Percentiles rank a stretch among this genome's conserved stretches.
Conservation (phyloP, 2,113 vertebrate genomes). For the Dasyprocta punctata region DNA sequence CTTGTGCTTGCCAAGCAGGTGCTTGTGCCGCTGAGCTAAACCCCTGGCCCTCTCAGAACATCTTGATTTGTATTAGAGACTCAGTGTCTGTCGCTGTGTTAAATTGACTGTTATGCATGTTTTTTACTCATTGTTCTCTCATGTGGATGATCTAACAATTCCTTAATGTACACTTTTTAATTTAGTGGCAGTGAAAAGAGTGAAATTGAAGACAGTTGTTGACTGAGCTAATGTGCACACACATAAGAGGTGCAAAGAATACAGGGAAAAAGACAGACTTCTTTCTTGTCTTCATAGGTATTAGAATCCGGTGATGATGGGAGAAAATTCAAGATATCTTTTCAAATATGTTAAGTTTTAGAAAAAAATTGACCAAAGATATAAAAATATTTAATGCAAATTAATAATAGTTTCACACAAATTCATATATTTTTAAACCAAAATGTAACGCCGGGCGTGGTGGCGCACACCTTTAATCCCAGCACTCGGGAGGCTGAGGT, state of each 20-base stretch:
- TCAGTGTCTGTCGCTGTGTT: not conserved
- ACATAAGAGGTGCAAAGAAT: not conserved
- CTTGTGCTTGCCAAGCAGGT: too few relatives aligned
- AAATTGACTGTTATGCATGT: not conserved
- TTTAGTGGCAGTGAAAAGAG: not conserved
- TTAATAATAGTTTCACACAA: conserved; percentile 21
- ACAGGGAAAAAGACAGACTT: not conserved
- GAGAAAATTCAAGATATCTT: not conserved
- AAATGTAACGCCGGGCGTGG: too few relatives aligned
- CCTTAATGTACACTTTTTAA: conserved; percentile 16
- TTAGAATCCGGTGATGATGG: not conserved
- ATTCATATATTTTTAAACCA: not conserved
- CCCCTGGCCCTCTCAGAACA: not conserved
- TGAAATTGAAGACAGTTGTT: not conserved
- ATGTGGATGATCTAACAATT: not conserved
- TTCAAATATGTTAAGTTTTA: conserved; percentile 39
- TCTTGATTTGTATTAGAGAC: not conserved
- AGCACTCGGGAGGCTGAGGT: too few relatives aligned
- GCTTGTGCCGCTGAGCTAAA: too few relatives aligned
- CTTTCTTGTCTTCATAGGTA: not conserved
- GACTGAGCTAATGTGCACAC: not conserved
- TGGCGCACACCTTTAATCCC: too few relatives aligned
- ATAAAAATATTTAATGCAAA: not conserved
- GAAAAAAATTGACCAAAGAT: conserved; percentile 9
- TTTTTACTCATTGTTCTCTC: conserved; percentile 26